Evolutionary conservation across 1,140 invertebrate genomes (phyloP).

Genomic region (Ceratosolen fusciceps): DNA sequence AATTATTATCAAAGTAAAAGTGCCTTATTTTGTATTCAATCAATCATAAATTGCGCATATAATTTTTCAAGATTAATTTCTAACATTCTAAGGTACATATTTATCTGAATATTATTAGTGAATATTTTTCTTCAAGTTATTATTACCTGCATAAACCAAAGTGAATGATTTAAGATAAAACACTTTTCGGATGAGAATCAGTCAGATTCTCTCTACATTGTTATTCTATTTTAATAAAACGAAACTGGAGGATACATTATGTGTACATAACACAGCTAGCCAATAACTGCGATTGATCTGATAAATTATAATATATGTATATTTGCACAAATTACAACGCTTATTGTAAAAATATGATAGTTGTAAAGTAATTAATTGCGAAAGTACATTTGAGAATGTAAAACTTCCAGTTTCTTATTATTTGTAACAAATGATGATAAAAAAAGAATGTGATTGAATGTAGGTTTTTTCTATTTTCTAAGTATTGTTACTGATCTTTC

Average conservation of each 20-base stretch:
- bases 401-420: constrained; percentile 33
- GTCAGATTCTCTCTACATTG: constrained; percentile 12
- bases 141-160: constrained; percentile 25
- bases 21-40: constrained; percentile 43
- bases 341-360: constrained; percentile 37
- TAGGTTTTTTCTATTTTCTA: constrained; percentile 16
- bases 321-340: constrained; percentile 39
- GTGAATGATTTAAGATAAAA: background rate
- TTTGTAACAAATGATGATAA: constrained; percentile 9
- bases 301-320: constrained; percentile 26
- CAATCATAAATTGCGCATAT: constrained; percentile 26
- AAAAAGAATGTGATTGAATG: constrained; percentile 24
- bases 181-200: background rate
- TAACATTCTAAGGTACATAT: no score
- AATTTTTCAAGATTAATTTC: no score
- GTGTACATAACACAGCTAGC: constrained; percentile 35
- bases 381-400: constrained; percentile 19
- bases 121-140: constrained; percentile 15
- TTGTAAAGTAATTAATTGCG: constrained; percentile 36
- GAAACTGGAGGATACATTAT: constrained; percentile 20
- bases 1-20: constrained; percentile 36
- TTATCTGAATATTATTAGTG: background rate
- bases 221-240: constrained; percentile 13
- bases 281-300: constrained; percentile 23
- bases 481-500: constrained; percentile 20